Evolutionary conservation across 2,797 vertebrate species (phyloP), one percentile per base, ranked within the genome.

Genomic region (Crypturellus tataupa): DNA sequence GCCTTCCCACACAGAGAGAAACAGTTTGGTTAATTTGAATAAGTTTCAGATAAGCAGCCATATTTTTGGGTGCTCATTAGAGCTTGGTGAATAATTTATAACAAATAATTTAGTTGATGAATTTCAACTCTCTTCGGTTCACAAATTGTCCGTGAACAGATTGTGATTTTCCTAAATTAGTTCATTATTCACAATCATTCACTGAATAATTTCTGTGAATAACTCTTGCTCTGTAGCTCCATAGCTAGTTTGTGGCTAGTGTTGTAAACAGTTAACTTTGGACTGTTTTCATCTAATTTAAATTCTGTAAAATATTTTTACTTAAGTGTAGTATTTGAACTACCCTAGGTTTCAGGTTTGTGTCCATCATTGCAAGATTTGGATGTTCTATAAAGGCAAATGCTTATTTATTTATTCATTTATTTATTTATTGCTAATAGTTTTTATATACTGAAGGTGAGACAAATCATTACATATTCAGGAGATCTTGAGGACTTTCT

Each of bases 1-100:
- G 23, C 7, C 42, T 72, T 71, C 63, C 44, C 63, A 35, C 39
- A 80, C 12, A 56, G 69, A 75, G 6, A 85, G 40, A 87, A 93
- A 35, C 37, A 76, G 44, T 90, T 70, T 0, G 5, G 47, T 87
- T 89, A 83, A 93, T 93, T 95, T 95, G 78, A 93, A 90, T 90
- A 77, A 64, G 53, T 93, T 96, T 93, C 69, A 69, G 69, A 94
- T 89, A 94, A 83, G 76, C 79, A 94, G 12, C 27, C 79, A 69
- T 93, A 95, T 94, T 95, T 96, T 89, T 85, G 75, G 76, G 72
- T 94, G 55, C 69, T 97, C 79, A 90, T 95, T 97, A 97, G 76
- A 94, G n/a, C 72, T 72, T 87, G 72, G 95, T 96, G 89, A 96
- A 97, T 95, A 96, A 95, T 96, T 96, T 97, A 96, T 97, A 90